phyloP scores from a whole-genome alignment of 2,888 invertebrate genomes.

The Proisotoma minuta region DNA sequence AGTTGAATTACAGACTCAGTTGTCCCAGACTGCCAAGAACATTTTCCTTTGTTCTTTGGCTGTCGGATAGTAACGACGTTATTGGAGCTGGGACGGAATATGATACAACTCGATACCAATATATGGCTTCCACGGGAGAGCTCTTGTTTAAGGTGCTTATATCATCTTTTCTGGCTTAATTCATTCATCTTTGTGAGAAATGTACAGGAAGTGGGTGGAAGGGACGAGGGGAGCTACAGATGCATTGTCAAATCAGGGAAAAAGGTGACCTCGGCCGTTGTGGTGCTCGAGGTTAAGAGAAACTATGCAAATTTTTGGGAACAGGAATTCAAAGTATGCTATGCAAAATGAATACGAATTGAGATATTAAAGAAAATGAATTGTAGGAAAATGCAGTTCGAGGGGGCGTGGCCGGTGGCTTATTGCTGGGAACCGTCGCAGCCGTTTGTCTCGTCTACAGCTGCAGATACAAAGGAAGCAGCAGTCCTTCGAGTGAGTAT shows the following conservation, averaged over 20 bases:
- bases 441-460: conserved; percentile 20
- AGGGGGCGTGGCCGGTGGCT: conserved; percentile 19
- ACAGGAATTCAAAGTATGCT: conserved; percentile 27
- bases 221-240: conserved; percentile 26
- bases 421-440: background rate
- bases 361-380: no score
- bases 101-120: conserved; percentile 26
- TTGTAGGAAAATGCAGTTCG: conserved; percentile 25
- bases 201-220: conserved; percentile 20
- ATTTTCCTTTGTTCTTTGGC: conserved; percentile 31
- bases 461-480: conserved; percentile 18
- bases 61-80: conserved; percentile 21
- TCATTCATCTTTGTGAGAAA: conserved; percentile 4
- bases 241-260: conserved; percentile 27
- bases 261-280: conserved; percentile 14
- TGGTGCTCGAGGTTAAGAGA: conserved; percentile 25
- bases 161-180: conserved; percentile 12
- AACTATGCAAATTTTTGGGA: conserved; percentile 24
- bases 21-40: conserved; percentile 21
- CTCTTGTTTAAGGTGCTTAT: conserved; percentile 27
- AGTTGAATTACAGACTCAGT: background rate
- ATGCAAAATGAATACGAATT: no score
- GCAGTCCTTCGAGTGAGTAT: no score
- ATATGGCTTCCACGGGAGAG: conserved; percentile 27
- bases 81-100: conserved; percentile 27